A percentile compares a stretch with the other conserved stretches of the same genome.
These are phyloP conservation scores for Xenopus laevis DNA, from an alignment of 2,113 vertebrate species.

Conservation along the genomic window DNA sequence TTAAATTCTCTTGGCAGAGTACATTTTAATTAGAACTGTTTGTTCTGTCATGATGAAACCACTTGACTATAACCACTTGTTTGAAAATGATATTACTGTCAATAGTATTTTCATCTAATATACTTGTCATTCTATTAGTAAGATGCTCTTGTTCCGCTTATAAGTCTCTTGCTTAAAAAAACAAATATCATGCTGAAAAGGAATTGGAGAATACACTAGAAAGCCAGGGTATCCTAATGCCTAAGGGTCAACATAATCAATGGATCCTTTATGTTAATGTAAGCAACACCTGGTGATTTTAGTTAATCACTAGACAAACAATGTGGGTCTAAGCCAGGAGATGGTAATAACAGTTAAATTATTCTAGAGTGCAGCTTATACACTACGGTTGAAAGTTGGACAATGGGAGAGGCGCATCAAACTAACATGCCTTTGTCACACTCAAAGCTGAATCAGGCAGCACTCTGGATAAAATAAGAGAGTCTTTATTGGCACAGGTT, in stretches of 20 bases:
- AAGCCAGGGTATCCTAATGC: constrained; percentile 16
- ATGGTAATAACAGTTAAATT: not conserved
- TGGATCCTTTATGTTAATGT: constrained; percentile 9
- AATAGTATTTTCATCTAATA: constrained; percentile 13
- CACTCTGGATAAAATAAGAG: too few relatives aligned
- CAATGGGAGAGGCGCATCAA: too few relatives aligned
- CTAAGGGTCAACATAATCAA: constrained; percentile 30
- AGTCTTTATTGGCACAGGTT: too few relatives aligned
- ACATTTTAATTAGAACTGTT: constrained; percentile 17
- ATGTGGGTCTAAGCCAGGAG: not conserved
- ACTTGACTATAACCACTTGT: constrained; percentile 37
- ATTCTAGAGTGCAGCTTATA: too few relatives aligned
- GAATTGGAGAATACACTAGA: constrained; percentile 15
- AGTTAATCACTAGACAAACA: constrained; percentile 35
- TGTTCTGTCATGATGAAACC: constrained; percentile 11
- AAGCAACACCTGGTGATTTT: constrained; percentile 36
- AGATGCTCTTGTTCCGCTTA: not conserved
- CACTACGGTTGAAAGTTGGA: too few relatives aligned
- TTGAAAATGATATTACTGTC: constrained; percentile 12
- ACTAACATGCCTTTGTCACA: too few relatives aligned
- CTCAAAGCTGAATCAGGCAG: too few relatives aligned
- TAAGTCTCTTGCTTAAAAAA: constrained; percentile 3
- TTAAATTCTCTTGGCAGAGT: constrained; percentile 13
- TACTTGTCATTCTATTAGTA: constrained; percentile 6
- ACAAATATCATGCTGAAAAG: constrained; percentile 29